Evolutionary conservation across 2,888 invertebrate species (phyloP).

Genomic region (Terebella lapidaria): DNA sequence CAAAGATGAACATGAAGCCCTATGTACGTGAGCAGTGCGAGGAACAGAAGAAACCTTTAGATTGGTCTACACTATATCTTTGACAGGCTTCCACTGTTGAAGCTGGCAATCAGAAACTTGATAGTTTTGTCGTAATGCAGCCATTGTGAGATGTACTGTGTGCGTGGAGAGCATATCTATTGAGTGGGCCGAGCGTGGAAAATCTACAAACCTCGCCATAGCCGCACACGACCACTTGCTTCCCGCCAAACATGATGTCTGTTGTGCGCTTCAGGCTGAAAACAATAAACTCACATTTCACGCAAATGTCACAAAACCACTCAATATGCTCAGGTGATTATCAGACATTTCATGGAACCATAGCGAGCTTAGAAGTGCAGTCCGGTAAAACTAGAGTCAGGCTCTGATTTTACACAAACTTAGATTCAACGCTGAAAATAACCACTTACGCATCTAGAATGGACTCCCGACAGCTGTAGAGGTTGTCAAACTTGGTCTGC

Average conservation of each 20-base stretch:
- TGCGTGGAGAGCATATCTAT: too few species aligned
- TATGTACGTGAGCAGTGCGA: too few species aligned
- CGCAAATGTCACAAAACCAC: too few species aligned
- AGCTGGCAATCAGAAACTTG: too few species aligned
- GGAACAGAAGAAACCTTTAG: too few species aligned
- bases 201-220: slow-evolving; percentile 76
- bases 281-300: neutral
- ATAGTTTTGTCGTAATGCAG: too few species aligned
- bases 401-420: neutral
- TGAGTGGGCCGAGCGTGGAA: neutral
- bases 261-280: slow-evolving; percentile 86
- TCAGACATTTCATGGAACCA: neutral
- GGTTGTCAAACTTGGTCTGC: slow-evolving; percentile 32
- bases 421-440: neutral
- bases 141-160: too few species aligned
- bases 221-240: slow-evolving; percentile 95
- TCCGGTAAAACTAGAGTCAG: neutral
- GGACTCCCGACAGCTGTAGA: slow-evolving; percentile 70
- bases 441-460: slow-evolving; percentile 85
- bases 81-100: too few species aligned
- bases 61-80: too few species aligned
- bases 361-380: neutral
- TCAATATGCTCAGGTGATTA: neutral
- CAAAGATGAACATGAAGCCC: too few species aligned
- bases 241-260: slow-evolving; percentile 98